Percentiles rank a stretch among this genome's conserved stretches.
Conservation (phyloP, 37 sponge, comb jelly and placozoan genomes). For the Mnemiopsis leidyi region DNA sequence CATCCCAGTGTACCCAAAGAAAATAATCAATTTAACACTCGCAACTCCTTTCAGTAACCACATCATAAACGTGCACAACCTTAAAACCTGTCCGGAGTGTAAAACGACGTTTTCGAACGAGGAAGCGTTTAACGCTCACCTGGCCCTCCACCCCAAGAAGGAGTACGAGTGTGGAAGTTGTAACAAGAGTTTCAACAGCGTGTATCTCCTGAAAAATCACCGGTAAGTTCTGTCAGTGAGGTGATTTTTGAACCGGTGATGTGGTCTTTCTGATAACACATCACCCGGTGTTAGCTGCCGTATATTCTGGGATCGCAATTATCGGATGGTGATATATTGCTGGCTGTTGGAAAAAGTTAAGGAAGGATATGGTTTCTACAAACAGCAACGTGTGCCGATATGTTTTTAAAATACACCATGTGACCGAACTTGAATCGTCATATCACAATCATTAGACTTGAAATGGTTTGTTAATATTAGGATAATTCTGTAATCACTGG, state of each 20-base stretch:
- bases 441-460: background rate
- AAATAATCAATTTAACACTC: too few species aligned
- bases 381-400: too few species aligned
- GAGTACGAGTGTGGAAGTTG: conserved; percentile 63
- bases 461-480: background rate
- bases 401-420: too few species aligned
- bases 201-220: conserved; percentile 62
- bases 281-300: too few species aligned
- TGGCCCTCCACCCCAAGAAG: conserved; percentile 61
- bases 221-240: background rate
- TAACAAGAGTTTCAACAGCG: conserved; percentile 65
- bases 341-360: background rate
- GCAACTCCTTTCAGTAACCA: conserved; percentile 64
- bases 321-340: background rate
- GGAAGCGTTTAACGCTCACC: conserved; percentile 63
- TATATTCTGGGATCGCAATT: too few species aligned
- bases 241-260: too few species aligned
- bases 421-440: too few species aligned
- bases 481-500: background rate
- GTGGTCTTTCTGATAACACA: too few species aligned
- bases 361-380: background rate
- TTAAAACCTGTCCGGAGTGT: conserved; percentile 63
- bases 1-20: too few species aligned
- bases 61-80: conserved; percentile 64
- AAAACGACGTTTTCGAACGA: conserved; percentile 57